Evolutionary conservation across 2,797 vertebrate genomes (phyloP).

Genomic region (Pristis pectinata): DNA sequence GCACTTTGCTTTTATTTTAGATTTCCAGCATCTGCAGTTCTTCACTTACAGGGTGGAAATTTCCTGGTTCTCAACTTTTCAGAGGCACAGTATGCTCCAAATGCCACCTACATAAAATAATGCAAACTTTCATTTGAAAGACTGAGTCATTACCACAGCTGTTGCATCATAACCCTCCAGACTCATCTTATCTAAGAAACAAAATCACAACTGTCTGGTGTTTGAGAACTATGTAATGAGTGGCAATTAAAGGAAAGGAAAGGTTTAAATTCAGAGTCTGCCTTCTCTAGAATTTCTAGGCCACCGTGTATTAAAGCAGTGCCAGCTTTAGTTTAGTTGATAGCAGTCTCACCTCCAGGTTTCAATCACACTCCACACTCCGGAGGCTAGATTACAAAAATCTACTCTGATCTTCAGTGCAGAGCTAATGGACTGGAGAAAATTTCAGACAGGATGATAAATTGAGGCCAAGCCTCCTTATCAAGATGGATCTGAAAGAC

Average conservation of each 20-base stretch:
- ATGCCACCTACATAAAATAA: background rate
- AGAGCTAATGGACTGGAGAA: no score
- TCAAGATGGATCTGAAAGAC: no score
- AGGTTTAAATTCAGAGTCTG: background rate
- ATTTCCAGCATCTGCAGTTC: no score
- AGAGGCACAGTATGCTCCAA: background rate
- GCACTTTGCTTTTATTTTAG: no score
- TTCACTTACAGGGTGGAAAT: background rate
- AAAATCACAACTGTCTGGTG: background rate
- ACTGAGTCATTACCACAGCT: background rate
- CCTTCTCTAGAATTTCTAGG: background rate
- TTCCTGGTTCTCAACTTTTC: background rate
- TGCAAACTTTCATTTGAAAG: background rate
- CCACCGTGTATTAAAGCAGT: no score
- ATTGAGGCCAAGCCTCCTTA: no score
- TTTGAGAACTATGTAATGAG: background rate
- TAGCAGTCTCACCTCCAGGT: no score
- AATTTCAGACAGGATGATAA: no score
- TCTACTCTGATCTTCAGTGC: no score
- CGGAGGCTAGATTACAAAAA: no score
- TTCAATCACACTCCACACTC: no score
- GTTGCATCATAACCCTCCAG: background rate
- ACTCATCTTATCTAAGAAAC: background rate
- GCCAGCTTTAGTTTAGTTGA: no score
- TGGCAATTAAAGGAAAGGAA: background rate